Evolutionary conservation across 2,888 invertebrate genomes (phyloP), one percentile per base, ranked within the genome.

Genomic region (Gymnoscelis rufifasciata): DNA sequence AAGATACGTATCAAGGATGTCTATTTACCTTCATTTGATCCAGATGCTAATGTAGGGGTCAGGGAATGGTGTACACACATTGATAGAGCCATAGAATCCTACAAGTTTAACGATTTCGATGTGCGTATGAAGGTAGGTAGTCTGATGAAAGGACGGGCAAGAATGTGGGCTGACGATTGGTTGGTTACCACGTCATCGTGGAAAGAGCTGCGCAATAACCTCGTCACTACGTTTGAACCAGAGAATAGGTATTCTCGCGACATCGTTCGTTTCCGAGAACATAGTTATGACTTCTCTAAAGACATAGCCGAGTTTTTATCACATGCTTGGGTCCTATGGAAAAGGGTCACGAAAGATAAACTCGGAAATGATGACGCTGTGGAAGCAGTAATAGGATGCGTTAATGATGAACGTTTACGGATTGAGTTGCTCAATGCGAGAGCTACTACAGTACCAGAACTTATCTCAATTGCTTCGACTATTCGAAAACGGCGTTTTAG

Each of bases 241-340:
- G 65, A 68, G 42, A 62, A 47, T 15, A 28, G 66, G 1, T 68
- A 68, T 37, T 66, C 64, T 0, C 53, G 62, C 0, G 68, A 66
- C 15, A 42, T 68, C 3, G 1, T 61, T 0, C 40, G 29, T 2
- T 66, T 64, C 36, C 41, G 61, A 24, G 62, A 66, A 35, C 64
- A 66, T 43, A n/a, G 1, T 19, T 66, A 60, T 7, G 60, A 63
- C 14, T 7, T 14, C 7, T 38, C 53, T 1, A 61, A 63, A 15
- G 58, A 64, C 13, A 61, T 66, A 7, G 37, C 64, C 0, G 52
- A 68, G 11, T 68, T 57, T 30, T 27, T 68, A n/a, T 60, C 64
- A 8, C 58, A 48, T 13, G 50, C 63, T 0, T 66, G 68, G 66
- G 40, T 64, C 1, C 31, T 64, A 7, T 66, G 65, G 66, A 51